A percentile compares a stretch with the other conserved stretches of the same genome.
Conservation (phyloP, 2,888 invertebrate species). For the Alviniconcha strummeri region DNA sequence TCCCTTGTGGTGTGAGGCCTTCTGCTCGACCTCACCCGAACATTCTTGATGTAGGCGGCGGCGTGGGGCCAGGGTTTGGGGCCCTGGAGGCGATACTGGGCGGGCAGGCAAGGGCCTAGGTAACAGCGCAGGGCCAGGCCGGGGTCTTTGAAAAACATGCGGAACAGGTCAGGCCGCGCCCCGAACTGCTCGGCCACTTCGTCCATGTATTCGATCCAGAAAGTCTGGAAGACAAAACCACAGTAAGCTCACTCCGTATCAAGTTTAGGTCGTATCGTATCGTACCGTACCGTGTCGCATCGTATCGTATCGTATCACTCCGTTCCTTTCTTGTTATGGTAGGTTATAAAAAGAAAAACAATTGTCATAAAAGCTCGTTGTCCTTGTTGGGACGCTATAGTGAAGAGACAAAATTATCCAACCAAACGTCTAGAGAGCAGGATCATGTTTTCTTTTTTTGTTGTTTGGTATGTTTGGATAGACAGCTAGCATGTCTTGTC, state of each 20-base stretch:
- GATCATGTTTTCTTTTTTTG: too few species aligned
- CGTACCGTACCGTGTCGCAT: too few species aligned
- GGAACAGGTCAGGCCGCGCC: constrained; percentile 57
- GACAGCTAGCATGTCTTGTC: too few species aligned
- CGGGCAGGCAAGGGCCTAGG: constrained; percentile 67
- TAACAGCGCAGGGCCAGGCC: constrained; percentile 62
- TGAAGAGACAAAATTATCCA: too few species aligned
- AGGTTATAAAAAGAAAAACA: too few species aligned
- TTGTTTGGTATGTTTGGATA: too few species aligned
- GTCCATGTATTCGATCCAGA: constrained; percentile 71
- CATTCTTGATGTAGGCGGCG: constrained; percentile 44
- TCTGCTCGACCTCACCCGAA: background rate
- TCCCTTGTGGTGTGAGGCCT: background rate
- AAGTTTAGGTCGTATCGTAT: too few species aligned
- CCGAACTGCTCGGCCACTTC: constrained; percentile 64
- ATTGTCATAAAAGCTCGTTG: too few species aligned
- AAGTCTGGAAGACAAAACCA: constrained; percentile 56
- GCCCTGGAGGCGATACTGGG: constrained; percentile 68
- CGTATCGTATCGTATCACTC: too few species aligned
- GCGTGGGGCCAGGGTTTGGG: constrained; percentile 61
- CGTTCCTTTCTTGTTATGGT: too few species aligned
- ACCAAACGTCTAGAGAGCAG: too few species aligned
- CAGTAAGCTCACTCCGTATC: background rate
- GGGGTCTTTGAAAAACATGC: constrained; percentile 37
- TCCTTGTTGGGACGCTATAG: too few species aligned